Base-by-base conservation (phyloP, 2,113 vertebrate species). In the Dinomys branickii region DNA sequence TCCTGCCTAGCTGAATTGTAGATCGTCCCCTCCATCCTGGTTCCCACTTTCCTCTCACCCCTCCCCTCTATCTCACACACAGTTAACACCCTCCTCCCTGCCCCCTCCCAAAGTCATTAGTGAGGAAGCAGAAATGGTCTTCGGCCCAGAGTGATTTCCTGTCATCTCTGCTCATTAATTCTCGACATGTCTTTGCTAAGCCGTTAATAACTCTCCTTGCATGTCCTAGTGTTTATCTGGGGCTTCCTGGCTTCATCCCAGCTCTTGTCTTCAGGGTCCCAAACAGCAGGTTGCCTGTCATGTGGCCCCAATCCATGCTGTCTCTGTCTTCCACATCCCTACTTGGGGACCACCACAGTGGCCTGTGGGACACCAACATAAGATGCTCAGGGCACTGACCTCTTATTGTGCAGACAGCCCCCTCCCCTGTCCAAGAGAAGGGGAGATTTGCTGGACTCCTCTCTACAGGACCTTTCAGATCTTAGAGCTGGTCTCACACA, bases 81-180 rank as follows among this genome's bases (percentile, higher is more conserved):
- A 88, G 73, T 95, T 89, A 96, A 94, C 96, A 89, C 78, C 83
- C 83, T 80, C 82, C 63, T 56, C 38, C n/a, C 61, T 47, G 50
- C 52, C 50, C 81, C 85, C 41, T 96, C 61, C 91, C 58, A 41
- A 0, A 86, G 93, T 94, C 95, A 84, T 95, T 88, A 98, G 87
- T 69, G 47, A 80, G 56, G 81, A 69, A 54, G 85, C 94, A 96
- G 90, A 86, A 58, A 58, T n/a, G 71, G 52, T n/a, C 88, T 65
- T 94, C 87, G 91, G 82, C 96, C 87, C 95, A 56, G 26, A 93
- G 93, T 85, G 96, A 94, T 92, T 96, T 82, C 93, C 94, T 92
- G 67, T 92, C 96, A 94, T 94, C 88, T 93, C 85, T 93, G 88
- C 81, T 97, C 85, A 75, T 97, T 95, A 77, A 97, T 65, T 97